A percentile compares a stretch with the other conserved stretches of the same genome.
These are phyloP conservation scores for Leptocoma aspasia DNA, from an alignment of 2,113 vertebrate species.

Conservation along the genomic window DNA sequence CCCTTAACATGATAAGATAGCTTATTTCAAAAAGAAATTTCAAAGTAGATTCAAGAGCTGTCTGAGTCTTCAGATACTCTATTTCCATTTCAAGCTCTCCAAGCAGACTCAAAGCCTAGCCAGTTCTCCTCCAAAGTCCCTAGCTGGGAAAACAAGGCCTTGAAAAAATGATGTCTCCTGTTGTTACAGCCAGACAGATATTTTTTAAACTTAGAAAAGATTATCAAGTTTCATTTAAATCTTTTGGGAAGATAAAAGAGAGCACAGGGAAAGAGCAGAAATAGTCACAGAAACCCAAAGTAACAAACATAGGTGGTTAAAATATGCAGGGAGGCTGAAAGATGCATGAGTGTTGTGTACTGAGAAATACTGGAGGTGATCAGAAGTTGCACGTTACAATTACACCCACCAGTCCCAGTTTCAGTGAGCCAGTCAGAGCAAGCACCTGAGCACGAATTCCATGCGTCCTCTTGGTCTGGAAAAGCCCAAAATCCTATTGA, in stretches of 20 bases:
- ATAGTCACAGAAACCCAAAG: neutral
- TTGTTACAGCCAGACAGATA: neutral
- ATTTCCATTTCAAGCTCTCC: neutral
- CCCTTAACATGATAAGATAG: neutral
- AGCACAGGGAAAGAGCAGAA: neutral
- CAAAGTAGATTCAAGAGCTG: constrained; percentile 10
- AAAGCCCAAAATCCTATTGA: neutral
- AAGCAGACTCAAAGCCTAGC: constrained; percentile 4
- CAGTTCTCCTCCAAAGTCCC: neutral
- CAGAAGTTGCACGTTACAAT: neutral
- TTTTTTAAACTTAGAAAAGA: neutral
- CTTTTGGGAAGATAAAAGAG: neutral
- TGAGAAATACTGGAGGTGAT: neutral
- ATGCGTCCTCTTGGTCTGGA: neutral
- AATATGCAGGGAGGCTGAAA: neutral
- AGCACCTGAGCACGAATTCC: neutral
- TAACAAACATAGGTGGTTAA: neutral
- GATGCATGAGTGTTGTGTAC: neutral
- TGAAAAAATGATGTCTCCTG: neutral
- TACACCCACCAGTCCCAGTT: neutral
- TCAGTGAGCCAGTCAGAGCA: neutral
- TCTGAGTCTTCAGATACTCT: neutral
- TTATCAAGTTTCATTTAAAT: neutral
- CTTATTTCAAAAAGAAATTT: neutral
- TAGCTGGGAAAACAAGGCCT: constrained; percentile 16